A percentile compares a stretch with the other conserved stretches of the same genome.
phyloP scores from a whole-genome alignment of 2,113 vertebrate species.

The Tachuris rubrigastra region DNA sequence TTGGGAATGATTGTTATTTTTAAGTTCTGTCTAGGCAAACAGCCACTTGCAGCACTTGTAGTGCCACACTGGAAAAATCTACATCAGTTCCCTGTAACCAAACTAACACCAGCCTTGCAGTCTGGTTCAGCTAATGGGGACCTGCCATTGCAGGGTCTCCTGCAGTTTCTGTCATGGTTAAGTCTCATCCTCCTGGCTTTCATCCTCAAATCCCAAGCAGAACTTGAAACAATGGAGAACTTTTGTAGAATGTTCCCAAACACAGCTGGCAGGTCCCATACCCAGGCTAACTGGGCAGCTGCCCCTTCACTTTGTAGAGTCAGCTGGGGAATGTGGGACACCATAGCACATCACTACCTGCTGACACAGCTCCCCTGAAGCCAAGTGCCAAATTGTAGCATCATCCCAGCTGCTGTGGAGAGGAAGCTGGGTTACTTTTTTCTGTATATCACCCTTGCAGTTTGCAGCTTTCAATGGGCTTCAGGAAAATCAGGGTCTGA shows the following conservation, averaged over 20 bases:
- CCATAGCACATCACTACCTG: neutral
- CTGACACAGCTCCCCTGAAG: neutral
- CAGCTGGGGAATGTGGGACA: fast-evolving
- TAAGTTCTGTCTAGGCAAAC: neutral
- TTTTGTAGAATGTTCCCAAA: neutral
- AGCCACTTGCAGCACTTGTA: neutral
- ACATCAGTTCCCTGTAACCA: neutral
- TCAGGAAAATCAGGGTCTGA: neutral
- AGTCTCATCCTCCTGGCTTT: neutral
- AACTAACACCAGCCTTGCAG: neutral
- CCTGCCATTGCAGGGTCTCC: neutral
- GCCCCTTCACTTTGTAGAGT: neutral
- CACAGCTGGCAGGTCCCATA: neutral
- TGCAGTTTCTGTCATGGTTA: neutral
- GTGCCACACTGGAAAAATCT: neutral
- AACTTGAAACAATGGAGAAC: neutral
- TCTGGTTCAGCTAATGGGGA: neutral
- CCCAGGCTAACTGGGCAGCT: neutral
- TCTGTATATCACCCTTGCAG: neutral
- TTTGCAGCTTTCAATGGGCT: neutral
- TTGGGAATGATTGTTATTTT: neutral
- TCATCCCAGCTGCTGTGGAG: neutral
- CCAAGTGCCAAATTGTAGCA: neutral
- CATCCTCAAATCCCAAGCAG: neutral
- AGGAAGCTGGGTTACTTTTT: neutral